A percentile compares a stretch with the other conserved stretches of the same genome.
Conservation (phyloP, 2,888 invertebrate species). For the Zeuzera pyrina region DNA sequence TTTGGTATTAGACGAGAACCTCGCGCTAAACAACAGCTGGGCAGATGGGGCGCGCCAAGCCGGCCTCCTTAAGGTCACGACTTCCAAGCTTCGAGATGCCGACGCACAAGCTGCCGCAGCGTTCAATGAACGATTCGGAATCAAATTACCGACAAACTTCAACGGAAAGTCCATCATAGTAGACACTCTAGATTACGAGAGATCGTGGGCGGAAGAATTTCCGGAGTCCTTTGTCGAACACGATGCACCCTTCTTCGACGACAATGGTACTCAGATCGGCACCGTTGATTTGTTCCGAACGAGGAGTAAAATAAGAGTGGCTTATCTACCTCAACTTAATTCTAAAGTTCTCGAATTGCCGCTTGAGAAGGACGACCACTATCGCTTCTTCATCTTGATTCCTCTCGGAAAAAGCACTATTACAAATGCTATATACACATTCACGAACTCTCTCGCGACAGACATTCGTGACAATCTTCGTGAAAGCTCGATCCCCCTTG, state of each 20-base stretch:
- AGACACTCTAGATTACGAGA: conserved; percentile 22
- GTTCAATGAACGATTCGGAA: conserved; percentile 12
- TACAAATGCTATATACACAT: too few relatives aligned
- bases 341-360: conserved; percentile 28
- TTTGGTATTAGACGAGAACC: conserved; percentile 16
- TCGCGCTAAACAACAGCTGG: conserved; percentile 18
- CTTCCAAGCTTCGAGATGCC: conserved; percentile 14
- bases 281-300: conserved; percentile 24
- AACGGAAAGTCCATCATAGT: conserved; percentile 21
- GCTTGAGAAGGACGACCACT: conserved; percentile 21
- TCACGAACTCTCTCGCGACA: conserved; percentile 17
- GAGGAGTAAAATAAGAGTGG: conserved; percentile 21
- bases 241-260: conserved; percentile 25
- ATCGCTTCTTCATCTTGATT: too few relatives aligned
- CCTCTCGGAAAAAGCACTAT: too few relatives aligned
- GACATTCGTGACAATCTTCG: conserved; percentile 20
- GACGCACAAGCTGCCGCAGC: conserved; percentile 7
- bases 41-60: not conserved
- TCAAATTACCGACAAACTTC: conserved; percentile 9
- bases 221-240: conserved; percentile 15
- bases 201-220: conserved; percentile 23
- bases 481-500: conserved; percentile 23
- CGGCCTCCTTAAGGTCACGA: conserved; percentile 12
- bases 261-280: conserved; percentile 19
- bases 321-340: conserved; percentile 19